A percentile compares a stretch with the other conserved stretches of the same genome.
Evolutionary conservation across 2,797 vertebrate genomes (phyloP).

Genomic region (Bradypus variegatus): DNA sequence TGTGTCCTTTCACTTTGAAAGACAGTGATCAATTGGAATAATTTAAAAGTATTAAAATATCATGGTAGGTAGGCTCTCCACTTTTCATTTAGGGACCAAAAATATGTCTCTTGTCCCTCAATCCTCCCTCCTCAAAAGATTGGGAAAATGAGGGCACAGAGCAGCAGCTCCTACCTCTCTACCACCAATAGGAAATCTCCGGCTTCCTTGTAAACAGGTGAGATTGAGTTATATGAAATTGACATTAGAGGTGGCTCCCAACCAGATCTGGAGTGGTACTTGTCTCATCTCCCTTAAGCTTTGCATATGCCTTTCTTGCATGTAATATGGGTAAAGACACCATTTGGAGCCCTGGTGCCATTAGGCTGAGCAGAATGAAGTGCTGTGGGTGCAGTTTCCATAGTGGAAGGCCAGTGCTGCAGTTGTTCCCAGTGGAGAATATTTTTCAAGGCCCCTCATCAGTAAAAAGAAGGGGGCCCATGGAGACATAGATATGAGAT

Average conservation of each 20-base stretch:
- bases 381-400: conserved; percentile 16
- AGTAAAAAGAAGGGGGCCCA: conserved; percentile 58
- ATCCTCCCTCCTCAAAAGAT: neutral
- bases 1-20: conserved; percentile 40
- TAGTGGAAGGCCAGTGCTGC: conserved; percentile 10
- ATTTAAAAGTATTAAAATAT: neutral
- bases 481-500: conserved; percentile 65
- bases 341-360: conserved; percentile 16
- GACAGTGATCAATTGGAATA: conserved; percentile 46
- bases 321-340: neutral
- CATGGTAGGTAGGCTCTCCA: neutral
- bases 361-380: conserved; percentile 16
- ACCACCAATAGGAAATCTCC: neutral
- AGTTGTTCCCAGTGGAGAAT: conserved; percentile 38
- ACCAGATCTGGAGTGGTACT: neutral
- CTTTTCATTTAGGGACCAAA: neutral
- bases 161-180: neutral
- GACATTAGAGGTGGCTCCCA: neutral
- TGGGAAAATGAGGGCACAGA: neutral
- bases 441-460: conserved; percentile 54
- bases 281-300: conserved; percentile 5
- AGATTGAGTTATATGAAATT: neutral
- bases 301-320: conserved; percentile 29
- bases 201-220: neutral
- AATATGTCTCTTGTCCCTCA: accelerated